Evolutionary conservation across 1,140 invertebrate species (phyloP), one percentile per base, ranked within the genome.

Genomic region (silkworm (Bombyx mori)): DNA sequence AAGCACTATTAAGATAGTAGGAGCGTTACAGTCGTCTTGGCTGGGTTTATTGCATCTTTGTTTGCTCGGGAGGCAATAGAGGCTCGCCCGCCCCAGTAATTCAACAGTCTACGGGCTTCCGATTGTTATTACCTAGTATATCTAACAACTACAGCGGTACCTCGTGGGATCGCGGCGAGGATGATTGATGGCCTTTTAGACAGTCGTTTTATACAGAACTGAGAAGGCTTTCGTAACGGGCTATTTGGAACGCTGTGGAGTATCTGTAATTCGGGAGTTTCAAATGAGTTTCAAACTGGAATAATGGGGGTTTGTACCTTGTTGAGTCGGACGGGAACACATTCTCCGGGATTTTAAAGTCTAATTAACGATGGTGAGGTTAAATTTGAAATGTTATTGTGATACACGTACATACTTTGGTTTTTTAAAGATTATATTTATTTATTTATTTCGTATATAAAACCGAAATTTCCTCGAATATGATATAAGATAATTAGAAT

Each of bases 11-110:
- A 75, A 71, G 69, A 69, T 68, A 72, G 69, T 69, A 63, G 55
- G 62, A 65, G 56, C 60, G 53, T 62, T 56, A 66, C 66, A 65
- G 56, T 68, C 68, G 69, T 71, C 69, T 71, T 71, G 63, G 61
- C 57, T 52, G 62, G 61, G 73, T 79, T 82, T 82, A 82, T 82
- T 82, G 75, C 77, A 77, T 75, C 75, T 76, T 72, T 82, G 77
- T 82, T 82, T 82, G 75, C 77, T 69, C 63, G 59, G 63, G 65
- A 71, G 74, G 71, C 77, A 77, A 76, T 77, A 75, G 70, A 61
- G 62, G 58, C 52, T 48, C 60, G 45, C 65, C 69, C 65, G 58
- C 65, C 65, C 63, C 59, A 53, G 60, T 73, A 71, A 75, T 74
- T 72, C 69, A 69, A 70, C 59, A 56, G 56, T 57, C 66, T 65